Evolutionary conservation across 2,888 invertebrate genomes (phyloP), one percentile per base, ranked within the genome.

Genomic region (Oscheius sp.): DNA sequence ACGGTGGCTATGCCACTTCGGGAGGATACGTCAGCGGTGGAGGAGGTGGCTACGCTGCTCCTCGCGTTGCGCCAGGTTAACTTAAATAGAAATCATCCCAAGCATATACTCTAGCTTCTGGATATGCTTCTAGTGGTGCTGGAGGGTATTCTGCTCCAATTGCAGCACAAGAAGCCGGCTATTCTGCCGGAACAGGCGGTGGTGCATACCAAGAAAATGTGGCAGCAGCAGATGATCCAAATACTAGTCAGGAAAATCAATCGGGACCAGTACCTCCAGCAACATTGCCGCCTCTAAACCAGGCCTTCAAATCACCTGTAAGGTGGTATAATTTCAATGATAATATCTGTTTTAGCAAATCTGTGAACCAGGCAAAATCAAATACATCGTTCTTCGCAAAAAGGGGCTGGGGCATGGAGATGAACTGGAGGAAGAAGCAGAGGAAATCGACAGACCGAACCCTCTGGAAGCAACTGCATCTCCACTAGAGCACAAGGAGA

Each of bases 351-450:
- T 52, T 52, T 29, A 66, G 66, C 66, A 66, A 66, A 66, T 56
- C 41, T 66, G 66, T 25, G 61, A 61, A 23, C 61, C 69, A 43
- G 68, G 66, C 46, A 64, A 49, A 43, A 64, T 80, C 45, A 80
- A 80, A 55, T 80, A 80, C 63, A 70, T 80, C 46, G 76, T 80
- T 75, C 59, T 80, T 7, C 61, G 75, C 29, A 64, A 71, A 13
- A 73, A 72, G 49, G 78, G 76, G 53, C 49, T 73, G 2, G 77
- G 76, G 43, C 68, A 69, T 6, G 53, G 69, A 18, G 80, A 80
- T 29, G 41, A 75, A 29, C 55, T 78, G 3, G 80, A 80, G 45
- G 80, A 80, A 55, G 80, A 78, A 43, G 52, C 78, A 23, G 80
- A 78, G 41, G 69, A 75, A 35, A 75, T 80, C 1, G 63, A 75